A percentile compares a stretch with the other conserved stretches of the same genome.
Conservation (phyloP, 2,888 invertebrate species). For the Baronia brevicornis region DNA sequence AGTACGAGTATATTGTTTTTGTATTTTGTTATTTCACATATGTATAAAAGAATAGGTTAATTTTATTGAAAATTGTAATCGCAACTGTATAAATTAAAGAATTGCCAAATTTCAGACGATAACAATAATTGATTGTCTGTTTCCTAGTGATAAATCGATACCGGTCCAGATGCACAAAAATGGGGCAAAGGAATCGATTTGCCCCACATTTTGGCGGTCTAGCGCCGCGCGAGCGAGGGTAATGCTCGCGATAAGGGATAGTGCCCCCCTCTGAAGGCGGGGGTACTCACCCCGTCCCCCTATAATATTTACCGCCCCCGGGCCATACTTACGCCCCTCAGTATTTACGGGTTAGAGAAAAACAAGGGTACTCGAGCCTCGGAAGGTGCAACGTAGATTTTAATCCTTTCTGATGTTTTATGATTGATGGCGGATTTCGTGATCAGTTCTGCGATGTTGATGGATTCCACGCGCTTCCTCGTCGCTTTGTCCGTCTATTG, state of each 20-base stretch:
- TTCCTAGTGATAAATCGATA: slow-evolving; percentile 54
- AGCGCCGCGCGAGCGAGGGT: slow-evolving; percentile 70
- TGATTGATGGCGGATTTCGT: slow-evolving; percentile 74
- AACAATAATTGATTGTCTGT: slow-evolving; percentile 21
- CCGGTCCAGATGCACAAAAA: slow-evolving; percentile 75
- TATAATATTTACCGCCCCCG: slow-evolving; percentile 76
- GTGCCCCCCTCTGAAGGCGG: slow-evolving; percentile 61
- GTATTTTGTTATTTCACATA: no score
- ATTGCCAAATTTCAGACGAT: no score
- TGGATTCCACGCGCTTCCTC: slow-evolving; percentile 64
- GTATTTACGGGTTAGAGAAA: slow-evolving; percentile 76
- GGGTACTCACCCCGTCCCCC: slow-evolving; percentile 56
- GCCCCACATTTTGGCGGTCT: slow-evolving; percentile 72
- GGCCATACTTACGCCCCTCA: slow-evolving; percentile 75
- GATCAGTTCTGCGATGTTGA: slow-evolving; percentile 68
- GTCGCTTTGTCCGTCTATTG: slow-evolving; percentile 36
- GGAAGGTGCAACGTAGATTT: slow-evolving; percentile 76
- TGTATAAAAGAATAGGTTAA: no score
- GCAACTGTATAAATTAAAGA: no score
- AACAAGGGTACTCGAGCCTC: slow-evolving; percentile 75
- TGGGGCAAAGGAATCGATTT: slow-evolving; percentile 73
- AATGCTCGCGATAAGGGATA: slow-evolving; percentile 76
- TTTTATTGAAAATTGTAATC: no score
- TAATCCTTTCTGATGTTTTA: slow-evolving; percentile 75
- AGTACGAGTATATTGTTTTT: no score